Percentiles rank a stretch among this genome's conserved stretches.
These are phyloP conservation scores for Zapornia atra DNA, from an alignment of 2,113 vertebrate genomes.

Conservation along the genomic window DNA sequence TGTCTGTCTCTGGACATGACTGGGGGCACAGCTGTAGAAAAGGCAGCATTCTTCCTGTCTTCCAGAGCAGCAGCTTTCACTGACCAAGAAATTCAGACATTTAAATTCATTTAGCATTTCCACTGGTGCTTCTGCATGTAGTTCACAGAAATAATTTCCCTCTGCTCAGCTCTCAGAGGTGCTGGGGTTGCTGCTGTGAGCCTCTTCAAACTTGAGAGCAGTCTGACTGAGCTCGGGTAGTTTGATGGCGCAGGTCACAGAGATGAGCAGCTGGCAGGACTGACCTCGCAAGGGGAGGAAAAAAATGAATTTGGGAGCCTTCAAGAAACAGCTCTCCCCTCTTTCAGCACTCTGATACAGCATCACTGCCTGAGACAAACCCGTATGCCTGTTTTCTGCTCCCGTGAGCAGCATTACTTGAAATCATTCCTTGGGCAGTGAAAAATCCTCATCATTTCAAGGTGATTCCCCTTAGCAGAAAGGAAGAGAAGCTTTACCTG, in stretches of 20 bases:
- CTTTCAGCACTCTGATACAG: neutral
- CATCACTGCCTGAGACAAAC: neutral
- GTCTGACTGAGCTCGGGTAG: neutral
- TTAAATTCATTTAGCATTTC: neutral
- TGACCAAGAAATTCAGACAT: neutral
- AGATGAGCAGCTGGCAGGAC: neutral
- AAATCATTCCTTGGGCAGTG: neutral
- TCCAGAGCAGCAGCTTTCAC: neutral
- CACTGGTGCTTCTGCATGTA: neutral
- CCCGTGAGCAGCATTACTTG: neutral
- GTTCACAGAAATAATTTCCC: neutral
- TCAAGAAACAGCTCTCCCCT: neutral
- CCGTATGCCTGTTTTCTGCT: neutral
- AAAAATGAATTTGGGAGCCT: neutral
- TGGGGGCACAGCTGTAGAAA: neutral
- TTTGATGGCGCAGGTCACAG: neutral
- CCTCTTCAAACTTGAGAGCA: rapidly evolving
- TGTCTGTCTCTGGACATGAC: neutral
- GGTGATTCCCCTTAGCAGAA: neutral
- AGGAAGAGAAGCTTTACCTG: neutral
- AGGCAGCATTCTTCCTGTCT: neutral
- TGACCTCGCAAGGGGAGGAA: neutral
- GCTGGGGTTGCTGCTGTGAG: neutral
- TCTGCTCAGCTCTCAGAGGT: neutral
- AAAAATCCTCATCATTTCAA: neutral